These are phyloP conservation scores for Sphaeramia orbicularis DNA, from an alignment of 2,797 vertebrate genomes.

Conservation along the genomic window DNA sequence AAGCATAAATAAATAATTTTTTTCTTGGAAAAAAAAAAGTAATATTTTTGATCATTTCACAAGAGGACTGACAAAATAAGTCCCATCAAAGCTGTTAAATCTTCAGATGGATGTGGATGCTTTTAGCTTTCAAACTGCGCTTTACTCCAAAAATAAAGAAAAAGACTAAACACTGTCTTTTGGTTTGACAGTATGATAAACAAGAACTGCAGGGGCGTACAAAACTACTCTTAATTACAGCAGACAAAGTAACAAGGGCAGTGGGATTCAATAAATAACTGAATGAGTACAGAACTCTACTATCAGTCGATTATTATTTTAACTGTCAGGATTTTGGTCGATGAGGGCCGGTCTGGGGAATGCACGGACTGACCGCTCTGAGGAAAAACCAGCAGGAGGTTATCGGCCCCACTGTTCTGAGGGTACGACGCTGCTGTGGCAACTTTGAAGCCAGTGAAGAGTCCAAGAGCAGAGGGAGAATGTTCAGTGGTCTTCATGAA, in stretches of 20 bases:
- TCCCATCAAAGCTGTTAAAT: constrained; percentile 4
- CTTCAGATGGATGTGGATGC: constrained; percentile 12
- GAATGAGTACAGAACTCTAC: neutral
- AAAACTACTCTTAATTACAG: constrained; percentile 46
- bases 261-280: constrained; percentile 15
- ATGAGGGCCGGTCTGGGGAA: constrained; percentile 15
- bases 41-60: neutral
- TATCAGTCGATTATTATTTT: constrained; percentile 8
- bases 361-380: constrained; percentile 20
- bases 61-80: neutral
- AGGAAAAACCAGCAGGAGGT: constrained; percentile 38
- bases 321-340: constrained; percentile 1
- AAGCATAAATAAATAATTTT: neutral
- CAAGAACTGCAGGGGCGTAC: constrained; percentile 44
- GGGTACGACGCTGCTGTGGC: constrained; percentile 13
- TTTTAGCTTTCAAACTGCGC: constrained; percentile 28
- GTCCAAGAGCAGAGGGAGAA: neutral
- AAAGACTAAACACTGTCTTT: constrained; percentile 19
- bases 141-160: constrained; percentile 16
- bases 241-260: constrained; percentile 14
- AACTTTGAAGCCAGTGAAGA: constrained; percentile 5
- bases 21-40: no score
- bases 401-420: constrained; percentile 33
- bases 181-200: constrained; percentile 30
- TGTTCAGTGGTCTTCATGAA: constrained; percentile 4